phyloP scores from a whole-genome alignment of 2,888 invertebrate genomes.

The Teleogryllus oceanicus region DNA sequence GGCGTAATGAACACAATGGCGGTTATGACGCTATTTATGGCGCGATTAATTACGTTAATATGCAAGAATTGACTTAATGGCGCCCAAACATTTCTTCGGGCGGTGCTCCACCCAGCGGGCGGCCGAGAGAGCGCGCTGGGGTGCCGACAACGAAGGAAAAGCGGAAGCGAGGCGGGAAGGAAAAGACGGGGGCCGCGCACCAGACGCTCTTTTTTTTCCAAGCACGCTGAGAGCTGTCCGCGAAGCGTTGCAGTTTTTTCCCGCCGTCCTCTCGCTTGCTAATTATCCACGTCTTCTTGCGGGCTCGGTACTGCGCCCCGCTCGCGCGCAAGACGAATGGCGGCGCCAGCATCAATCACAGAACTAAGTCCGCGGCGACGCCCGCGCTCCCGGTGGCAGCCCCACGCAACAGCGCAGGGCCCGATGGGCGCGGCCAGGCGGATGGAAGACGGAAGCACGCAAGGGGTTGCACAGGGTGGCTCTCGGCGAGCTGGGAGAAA shows the following conservation, averaged over 20 bases:
- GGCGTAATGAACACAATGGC: background rate
- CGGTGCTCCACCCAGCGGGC: background rate
- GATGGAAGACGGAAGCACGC: too few species aligned
- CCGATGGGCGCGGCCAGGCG: too few species aligned
- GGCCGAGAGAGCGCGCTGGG: too few species aligned
- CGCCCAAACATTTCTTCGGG: background rate
- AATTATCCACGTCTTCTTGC: constrained; percentile 18
- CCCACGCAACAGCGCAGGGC: background rate
- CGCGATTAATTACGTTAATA: constrained; percentile 1
- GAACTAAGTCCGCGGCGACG: constrained; percentile 1
- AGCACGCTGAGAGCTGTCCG: background rate
- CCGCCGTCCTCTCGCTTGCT: background rate
- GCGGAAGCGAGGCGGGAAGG: background rate
- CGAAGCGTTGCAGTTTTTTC: background rate
- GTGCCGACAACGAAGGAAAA: background rate
- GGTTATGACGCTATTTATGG: background rate
- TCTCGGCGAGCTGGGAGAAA: too few species aligned
- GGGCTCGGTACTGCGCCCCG: background rate
- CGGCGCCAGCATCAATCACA: background rate
- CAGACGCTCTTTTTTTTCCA: background rate
- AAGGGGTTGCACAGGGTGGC: too few species aligned
- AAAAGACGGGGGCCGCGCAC: background rate
- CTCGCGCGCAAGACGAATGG: background rate
- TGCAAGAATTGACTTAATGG: constrained; percentile 10
- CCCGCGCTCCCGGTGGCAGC: background rate